These are phyloP conservation scores for Muscicapa comitata DNA, from an alignment of 2,797 vertebrate species.

Conservation along the genomic window DNA sequence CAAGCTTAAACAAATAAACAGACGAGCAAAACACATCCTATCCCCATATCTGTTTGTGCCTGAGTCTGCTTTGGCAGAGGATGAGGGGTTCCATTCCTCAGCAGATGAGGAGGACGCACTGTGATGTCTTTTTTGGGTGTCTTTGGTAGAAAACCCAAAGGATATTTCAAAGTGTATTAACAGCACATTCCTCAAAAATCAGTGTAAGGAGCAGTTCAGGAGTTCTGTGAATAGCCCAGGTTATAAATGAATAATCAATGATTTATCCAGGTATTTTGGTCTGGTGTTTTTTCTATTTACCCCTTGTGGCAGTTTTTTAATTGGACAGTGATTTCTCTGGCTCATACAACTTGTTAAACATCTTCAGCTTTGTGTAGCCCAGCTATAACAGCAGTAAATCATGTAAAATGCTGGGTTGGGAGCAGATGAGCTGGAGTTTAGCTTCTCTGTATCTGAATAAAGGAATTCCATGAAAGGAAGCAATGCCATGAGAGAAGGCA, in stretches of 20 bases:
- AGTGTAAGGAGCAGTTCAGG: background rate
- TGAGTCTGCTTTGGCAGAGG: background rate
- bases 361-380: background rate
- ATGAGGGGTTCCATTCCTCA: background rate
- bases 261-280: background rate
- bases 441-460: background rate
- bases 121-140: accelerated
- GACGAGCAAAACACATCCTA: background rate
- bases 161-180: background rate
- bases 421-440: background rate
- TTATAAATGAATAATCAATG: background rate
- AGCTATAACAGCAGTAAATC: background rate
- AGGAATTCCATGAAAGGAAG: background rate
- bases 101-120: background rate
- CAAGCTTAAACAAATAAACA: constrained; percentile 12
- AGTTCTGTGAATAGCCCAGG: background rate
- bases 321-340: background rate
- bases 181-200: background rate
- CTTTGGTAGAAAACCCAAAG: background rate
- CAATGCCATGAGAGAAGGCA: background rate
- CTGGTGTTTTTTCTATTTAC: background rate
- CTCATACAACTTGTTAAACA: background rate
- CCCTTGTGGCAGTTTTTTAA: background rate
- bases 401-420: background rate
- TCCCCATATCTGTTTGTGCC: background rate